phyloP scores from a whole-genome alignment of 2,888 invertebrate genomes.

The Sceliomorpha sp. region DNA sequence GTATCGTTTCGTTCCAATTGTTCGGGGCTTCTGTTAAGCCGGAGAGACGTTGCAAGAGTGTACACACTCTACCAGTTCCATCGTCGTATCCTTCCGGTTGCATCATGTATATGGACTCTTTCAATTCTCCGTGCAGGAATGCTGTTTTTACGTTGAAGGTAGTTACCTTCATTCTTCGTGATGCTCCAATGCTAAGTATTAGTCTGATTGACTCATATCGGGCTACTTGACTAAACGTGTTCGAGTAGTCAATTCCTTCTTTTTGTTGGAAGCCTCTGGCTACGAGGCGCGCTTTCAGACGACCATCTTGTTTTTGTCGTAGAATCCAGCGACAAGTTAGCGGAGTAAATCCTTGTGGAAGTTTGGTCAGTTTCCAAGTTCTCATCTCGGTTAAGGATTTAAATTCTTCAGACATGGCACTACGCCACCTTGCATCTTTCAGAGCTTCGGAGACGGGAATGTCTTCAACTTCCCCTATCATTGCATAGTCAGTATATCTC shows the following conservation, averaged over 20 bases:
- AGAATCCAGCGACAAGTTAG: slow-evolving; percentile 56
- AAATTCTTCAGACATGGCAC: slow-evolving; percentile 60
- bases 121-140: no score
- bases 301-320: slow-evolving; percentile 58
- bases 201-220: slow-evolving; percentile 57
- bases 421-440: slow-evolving; percentile 60
- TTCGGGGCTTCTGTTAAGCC: slow-evolving; percentile 65
- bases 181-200: slow-evolving; percentile 55
- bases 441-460: slow-evolving; percentile 58
- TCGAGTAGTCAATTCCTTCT: slow-evolving; percentile 60
- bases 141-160: slow-evolving; percentile 58
- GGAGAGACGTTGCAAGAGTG: slow-evolving; percentile 60
- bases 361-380: no score
- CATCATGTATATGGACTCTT: slow-evolving; percentile 57
- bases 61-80: slow-evolving; percentile 51
- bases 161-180: slow-evolving; percentile 39
- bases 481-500: slow-evolving; percentile 44
- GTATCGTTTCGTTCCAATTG: slow-evolving; percentile 61
- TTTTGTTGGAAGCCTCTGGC: slow-evolving; percentile 62
- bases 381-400: slow-evolving; percentile 8
- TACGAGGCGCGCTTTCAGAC: slow-evolving; percentile 59
- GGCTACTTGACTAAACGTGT: slow-evolving; percentile 64
- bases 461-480: slow-evolving; percentile 56
- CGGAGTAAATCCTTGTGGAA: no score
- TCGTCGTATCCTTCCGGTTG: slow-evolving; percentile 60